Base-by-base conservation (phyloP, 2,888 invertebrate species). In the Hypercompe scribonia region DNA sequence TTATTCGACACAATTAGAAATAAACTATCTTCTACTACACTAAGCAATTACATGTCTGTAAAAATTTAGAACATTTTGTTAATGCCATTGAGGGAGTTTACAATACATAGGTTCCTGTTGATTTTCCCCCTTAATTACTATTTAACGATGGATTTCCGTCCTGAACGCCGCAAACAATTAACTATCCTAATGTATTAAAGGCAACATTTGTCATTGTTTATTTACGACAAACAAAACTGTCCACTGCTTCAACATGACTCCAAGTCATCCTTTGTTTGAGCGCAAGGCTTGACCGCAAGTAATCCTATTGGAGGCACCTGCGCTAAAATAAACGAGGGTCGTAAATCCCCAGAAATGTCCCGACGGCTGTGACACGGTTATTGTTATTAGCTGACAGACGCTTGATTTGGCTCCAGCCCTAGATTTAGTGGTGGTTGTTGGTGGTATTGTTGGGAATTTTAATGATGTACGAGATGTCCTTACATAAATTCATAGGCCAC, bases 241-340 rank as follows among this genome's bases (percentile, higher is more conserved):
- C 70, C 73, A 68, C 72, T 69, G 67, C 67, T 67, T 46, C 63
- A 67, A 63, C 36, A 63, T 61, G 63, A 46, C 66, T 72, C 65
- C 71, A 34, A 64, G 67, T 63, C 36, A 63, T 58, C 78, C 80
- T 81, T 78, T 82, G 84, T 84, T 84, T 78, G 78, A 74, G 70
- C 75, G 77, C 75, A 69, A 76, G 81, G 88, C 84, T 87, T 90
- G 90, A 88, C 90, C 89, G 83, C 88, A 85, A 87, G 85, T 90
- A 89, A 89, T 90, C 89, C 89, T 84, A 87, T 85, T 83, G 85
- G 79, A 75, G 83, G 78, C 90, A 90, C 89, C 90, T 90, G 90
- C 85, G 87, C 86, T 79, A 74, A 85, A 87, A 88, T 81, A 86
- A 87, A 89, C 90, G 89, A 84, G 83, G 81, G 78, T 83, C 87